Evolutionary conservation across 1,140 invertebrate species (phyloP).

Genomic region (Trichonephila inaurata): DNA sequence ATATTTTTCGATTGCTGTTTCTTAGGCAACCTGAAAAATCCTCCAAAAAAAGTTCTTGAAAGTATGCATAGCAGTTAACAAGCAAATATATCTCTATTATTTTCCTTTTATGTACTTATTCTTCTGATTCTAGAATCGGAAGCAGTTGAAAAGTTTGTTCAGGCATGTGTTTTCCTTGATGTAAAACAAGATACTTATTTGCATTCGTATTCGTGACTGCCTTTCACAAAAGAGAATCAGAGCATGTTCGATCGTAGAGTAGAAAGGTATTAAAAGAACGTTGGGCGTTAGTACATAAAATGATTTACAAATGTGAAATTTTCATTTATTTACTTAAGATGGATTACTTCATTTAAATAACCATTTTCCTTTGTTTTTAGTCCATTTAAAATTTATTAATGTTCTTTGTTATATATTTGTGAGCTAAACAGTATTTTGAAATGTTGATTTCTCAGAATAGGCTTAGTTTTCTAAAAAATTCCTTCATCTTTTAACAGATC

Average conservation of each 20-base stretch:
- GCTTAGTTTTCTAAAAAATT: background rate
- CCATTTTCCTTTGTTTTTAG: background rate
- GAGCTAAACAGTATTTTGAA: background rate
- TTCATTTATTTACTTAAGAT: background rate
- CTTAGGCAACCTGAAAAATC: too few species aligned
- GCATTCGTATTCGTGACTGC: constrained; percentile 26
- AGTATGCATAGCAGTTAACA: too few species aligned
- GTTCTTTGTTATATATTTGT: background rate
- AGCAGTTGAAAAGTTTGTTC: constrained; percentile 26
- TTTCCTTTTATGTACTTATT: too few species aligned
- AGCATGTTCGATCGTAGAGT: background rate
- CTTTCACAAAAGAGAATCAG: background rate
- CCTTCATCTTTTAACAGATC: background rate
- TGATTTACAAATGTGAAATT: background rate
- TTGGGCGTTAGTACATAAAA: background rate
- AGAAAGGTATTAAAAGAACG: background rate
- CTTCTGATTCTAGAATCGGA: background rate
- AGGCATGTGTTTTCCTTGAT: background rate
- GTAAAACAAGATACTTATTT: background rate
- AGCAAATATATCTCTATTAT: too few species aligned
- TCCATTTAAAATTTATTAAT: background rate
- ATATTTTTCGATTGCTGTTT: too few species aligned
- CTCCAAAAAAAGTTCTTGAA: too few species aligned
- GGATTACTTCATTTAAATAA: background rate
- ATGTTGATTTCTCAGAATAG: background rate